Conservation (phyloP, 2,797 vertebrate genomes). For the Eremophila alpestris region DNA sequence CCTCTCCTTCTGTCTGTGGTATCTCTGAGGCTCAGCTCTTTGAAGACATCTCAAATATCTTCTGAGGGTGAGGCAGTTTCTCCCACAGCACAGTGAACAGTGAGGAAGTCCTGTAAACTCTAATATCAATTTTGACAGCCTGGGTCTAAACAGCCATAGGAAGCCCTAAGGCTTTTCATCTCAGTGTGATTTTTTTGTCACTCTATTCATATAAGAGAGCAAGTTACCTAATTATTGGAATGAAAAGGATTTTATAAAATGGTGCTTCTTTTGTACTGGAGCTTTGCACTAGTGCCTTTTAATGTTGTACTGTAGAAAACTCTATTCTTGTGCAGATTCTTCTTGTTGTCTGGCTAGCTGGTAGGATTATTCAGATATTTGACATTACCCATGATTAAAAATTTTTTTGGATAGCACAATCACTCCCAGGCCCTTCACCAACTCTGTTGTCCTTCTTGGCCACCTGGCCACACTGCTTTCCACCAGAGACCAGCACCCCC, state of each 20-base stretch:
- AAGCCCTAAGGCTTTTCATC: background rate
- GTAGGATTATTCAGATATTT: background rate
- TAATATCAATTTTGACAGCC: background rate
- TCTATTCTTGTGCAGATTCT: background rate
- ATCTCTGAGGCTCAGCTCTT: background rate
- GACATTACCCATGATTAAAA: background rate
- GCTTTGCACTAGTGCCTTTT: background rate
- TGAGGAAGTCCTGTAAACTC: background rate
- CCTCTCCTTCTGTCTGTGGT: background rate
- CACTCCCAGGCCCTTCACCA: background rate
- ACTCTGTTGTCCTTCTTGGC: rapidly evolving
- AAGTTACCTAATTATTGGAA: background rate
- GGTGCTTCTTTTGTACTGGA: background rate
- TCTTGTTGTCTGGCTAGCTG: background rate
- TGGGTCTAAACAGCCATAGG: background rate
- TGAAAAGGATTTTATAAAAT: background rate
- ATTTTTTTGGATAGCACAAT: background rate
- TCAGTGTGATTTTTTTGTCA: background rate
- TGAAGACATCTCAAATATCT: background rate
- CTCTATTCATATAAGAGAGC: background rate
- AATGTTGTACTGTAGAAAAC: background rate
- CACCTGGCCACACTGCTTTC: background rate
- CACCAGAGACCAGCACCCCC: background rate
- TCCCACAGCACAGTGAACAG: background rate
- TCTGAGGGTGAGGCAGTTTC: background rate